Base-by-base conservation (phyloP, 2,797 vertebrate species). In the Lophius americanus region DNA sequence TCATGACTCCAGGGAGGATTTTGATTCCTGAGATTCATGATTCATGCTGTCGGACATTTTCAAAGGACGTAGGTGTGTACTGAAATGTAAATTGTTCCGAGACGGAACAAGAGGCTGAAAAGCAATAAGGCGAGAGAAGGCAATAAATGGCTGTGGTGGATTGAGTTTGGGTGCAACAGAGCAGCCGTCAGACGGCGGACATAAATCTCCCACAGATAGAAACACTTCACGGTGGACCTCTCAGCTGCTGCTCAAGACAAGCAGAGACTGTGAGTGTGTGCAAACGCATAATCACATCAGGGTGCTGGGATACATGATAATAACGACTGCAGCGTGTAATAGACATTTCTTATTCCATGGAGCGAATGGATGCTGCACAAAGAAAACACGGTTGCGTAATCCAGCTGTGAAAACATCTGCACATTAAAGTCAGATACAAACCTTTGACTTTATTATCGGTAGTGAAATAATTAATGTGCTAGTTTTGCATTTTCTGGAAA, bases 151-250 rank as follows among this genome's bases (percentile, higher is more conserved):
- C 35, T 48, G 32, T 2, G 3, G 12, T 48, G 51, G 37, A 3
- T 12, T 64, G 51, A 49, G 55, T 56, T 33, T 37, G 36, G 33
- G 46, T 44, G 39, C 7, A 38, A 50, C 52, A 43, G 48, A 64
- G 55, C 38, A 60, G 56, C 51, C 65, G 70, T 67, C 52, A 55
- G 67, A 51, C 11, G 23, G 49, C 46, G 6, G 47, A 75, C 65
- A 70, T 47, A 53, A 67, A 70, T 61, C 42, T 57, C 52, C 51
- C 46, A 42, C 61, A 54, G 48, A 57, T 7, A 43, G 73, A 68
- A 68, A 76, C 48, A 42, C 44, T 63, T 63, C 33, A 43, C 13
- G 54, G 49, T 42, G 37, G 13, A 65, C 38, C n/a, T 38, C 54
- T 53, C 70, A 70, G 33, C 11, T 23, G 54, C 9, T 58, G 67